A percentile compares a stretch with the other conserved stretches of the same genome.
Evolutionary conservation across 2,888 invertebrate species (phyloP).

Genomic region (Pyrrhia umbra): DNA sequence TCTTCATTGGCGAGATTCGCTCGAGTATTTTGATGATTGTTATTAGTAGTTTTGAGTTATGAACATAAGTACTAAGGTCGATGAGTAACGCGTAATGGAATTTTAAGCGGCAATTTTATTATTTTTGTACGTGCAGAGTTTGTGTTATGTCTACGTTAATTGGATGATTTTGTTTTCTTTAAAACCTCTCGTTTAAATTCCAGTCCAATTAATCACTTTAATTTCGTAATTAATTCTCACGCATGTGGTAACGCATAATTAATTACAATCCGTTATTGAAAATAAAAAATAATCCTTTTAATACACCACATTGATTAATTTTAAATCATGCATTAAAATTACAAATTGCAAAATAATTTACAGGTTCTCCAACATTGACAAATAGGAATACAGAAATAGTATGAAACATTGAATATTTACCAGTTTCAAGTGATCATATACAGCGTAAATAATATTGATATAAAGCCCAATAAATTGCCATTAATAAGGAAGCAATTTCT

Average conservation of each 20-base stretch:
- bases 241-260: slow-evolving; percentile 28
- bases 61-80: slow-evolving; percentile 65
- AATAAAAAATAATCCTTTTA: slow-evolving; percentile 19
- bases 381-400: slow-evolving; percentile 42
- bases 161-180: slow-evolving; percentile 44
- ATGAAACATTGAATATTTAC: slow-evolving; percentile 39
- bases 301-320: slow-evolving; percentile 14
- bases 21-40: slow-evolving; percentile 76
- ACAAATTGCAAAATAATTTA: slow-evolving; percentile 30
- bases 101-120: slow-evolving; percentile 75
- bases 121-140: slow-evolving; percentile 60
- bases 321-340: slow-evolving; percentile 9
- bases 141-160: slow-evolving; percentile 51
- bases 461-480: slow-evolving; percentile 67
- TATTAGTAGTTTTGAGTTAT: slow-evolving; percentile 73
- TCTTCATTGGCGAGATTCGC: slow-evolving; percentile 76
- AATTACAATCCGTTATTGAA: slow-evolving; percentile 15
- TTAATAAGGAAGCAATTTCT: slow-evolving; percentile 68
- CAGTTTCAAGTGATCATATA: slow-evolving; percentile 37
- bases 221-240: slow-evolving; percentile 39
- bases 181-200: slow-evolving; percentile 38
- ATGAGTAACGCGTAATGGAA: slow-evolving; percentile 73
- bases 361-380: slow-evolving; percentile 37
- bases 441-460: slow-evolving; percentile 63
- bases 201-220: slow-evolving; percentile 44